Conservation (phyloP, 2,113 vertebrate species). For the Hippocampus comes region DNA sequence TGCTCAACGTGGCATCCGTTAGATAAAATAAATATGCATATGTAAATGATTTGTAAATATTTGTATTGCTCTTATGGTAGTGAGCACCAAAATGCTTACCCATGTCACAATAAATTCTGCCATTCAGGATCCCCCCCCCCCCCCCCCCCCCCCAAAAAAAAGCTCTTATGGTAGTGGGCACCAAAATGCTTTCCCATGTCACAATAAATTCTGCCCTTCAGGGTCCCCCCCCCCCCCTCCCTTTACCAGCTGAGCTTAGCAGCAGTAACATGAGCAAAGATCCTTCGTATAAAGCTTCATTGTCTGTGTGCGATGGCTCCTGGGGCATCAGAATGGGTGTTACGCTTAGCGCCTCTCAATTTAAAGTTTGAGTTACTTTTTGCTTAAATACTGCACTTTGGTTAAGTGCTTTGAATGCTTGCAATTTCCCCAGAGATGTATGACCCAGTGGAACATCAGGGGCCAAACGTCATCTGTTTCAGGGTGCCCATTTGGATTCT, state of each 20-base stretch:
- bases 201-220: slow-evolving; percentile 11
- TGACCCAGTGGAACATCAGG: not conserved
- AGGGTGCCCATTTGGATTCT: not conserved
- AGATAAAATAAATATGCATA: too few species aligned
- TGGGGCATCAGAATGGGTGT: slow-evolving; percentile 61
- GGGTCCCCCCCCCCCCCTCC: slow-evolving; percentile 31
- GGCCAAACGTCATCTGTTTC: not conserved
- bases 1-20: too few species aligned
- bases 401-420: not conserved
- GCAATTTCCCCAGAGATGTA: not conserved
- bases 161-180: too few species aligned
- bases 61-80: too few species aligned
- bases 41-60: too few species aligned
- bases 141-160: too few species aligned
- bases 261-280: slow-evolving; percentile 62
- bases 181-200: too few species aligned
- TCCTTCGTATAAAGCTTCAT: slow-evolving; percentile 63
- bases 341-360: slow-evolving; percentile 39
- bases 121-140: slow-evolving; percentile 29
- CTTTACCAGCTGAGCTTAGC: slow-evolving; percentile 47
- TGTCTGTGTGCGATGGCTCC: slow-evolving; percentile 58
- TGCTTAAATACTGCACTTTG: slow-evolving; percentile 4
- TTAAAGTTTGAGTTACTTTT: slow-evolving; percentile 36
- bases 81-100: too few species aligned
- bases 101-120: not conserved